A percentile compares a stretch with the other conserved stretches of the same genome.
Conservation (phyloP, 2,888 invertebrate genomes). For the Microctonus brassicae region DNA sequence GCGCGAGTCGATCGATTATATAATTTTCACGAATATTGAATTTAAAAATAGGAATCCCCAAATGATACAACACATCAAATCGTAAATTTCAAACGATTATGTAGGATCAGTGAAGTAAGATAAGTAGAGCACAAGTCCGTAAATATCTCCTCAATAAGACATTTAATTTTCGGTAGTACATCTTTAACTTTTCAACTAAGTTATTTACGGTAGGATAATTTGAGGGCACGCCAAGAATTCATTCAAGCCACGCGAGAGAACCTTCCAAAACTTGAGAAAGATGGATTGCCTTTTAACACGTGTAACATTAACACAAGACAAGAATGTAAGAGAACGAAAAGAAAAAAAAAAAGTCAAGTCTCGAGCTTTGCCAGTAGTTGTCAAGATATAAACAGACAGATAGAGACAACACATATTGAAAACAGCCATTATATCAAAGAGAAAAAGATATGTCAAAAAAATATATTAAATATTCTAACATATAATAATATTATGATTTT, state of each 20-base stretch:
- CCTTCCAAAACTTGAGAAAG: conserved; percentile 26
- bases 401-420: conserved; percentile 13
- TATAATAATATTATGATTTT: too few species aligned
- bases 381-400: not conserved
- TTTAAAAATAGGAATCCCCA: not conserved
- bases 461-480: too few species aligned
- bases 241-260: conserved; percentile 22
- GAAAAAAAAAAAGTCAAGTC: not conserved
- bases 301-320: conserved; percentile 36
- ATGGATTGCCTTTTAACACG: conserved; percentile 41
- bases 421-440: too few species aligned
- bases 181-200: conserved; percentile 9
- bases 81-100: not conserved
- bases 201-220: conserved; percentile 48
- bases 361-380: not conserved
- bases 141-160: conserved; percentile 4
- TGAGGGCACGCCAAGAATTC: conserved; percentile 40
- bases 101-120: not conserved
- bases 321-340: not conserved
- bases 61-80: not conserved
- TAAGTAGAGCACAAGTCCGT: not conserved
- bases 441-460: too few species aligned
- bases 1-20: too few species aligned
- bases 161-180: conserved; percentile 8
- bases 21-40: too few species aligned